Percentiles rank a stretch among this genome's conserved stretches.
phyloP scores from a whole-genome alignment of 2,888 invertebrate species.

The Athrips mouffetella region DNA sequence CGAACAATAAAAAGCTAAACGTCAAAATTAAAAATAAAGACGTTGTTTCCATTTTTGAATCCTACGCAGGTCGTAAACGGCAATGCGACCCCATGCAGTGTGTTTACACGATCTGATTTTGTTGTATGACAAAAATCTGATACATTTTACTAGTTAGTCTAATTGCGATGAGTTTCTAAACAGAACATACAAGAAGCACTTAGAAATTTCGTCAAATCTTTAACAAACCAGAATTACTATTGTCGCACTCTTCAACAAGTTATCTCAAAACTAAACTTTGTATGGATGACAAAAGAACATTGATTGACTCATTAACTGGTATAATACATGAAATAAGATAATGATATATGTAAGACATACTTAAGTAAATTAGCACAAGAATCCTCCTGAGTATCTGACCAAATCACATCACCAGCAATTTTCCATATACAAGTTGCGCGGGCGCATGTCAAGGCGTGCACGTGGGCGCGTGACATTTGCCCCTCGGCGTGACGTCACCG shows the following conservation, averaged over 20 bases:
- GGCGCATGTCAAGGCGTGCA: constrained; percentile 41
- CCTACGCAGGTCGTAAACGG: constrained; percentile 19
- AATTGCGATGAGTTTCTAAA: not conserved
- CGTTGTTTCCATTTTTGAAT: constrained; percentile 14
- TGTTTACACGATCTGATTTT: not conserved
- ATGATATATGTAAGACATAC: no score
- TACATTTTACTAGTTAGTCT: no score
- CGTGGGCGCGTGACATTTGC: constrained; percentile 70
- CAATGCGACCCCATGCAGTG: constrained; percentile 32
- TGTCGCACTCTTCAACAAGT: no score
- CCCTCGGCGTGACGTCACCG: constrained; percentile 57
- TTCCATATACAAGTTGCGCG: constrained; percentile 21
- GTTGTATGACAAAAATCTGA: not conserved
- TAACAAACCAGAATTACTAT: not conserved
- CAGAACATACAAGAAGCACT: not conserved
- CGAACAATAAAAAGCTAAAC: constrained; percentile 19
- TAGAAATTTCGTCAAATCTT: not conserved
- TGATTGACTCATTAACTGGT: no score
- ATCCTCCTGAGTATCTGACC: not conserved
- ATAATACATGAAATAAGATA: no score
- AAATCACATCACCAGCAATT: not conserved
- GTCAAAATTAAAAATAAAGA: constrained; percentile 21
- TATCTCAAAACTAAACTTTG: no score
- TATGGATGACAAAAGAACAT: no score
- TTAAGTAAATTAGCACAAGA: no score